Evolutionary conservation across 2,113 vertebrate genomes (phyloP).

Genomic region (Antechinus flavipes): DNA sequence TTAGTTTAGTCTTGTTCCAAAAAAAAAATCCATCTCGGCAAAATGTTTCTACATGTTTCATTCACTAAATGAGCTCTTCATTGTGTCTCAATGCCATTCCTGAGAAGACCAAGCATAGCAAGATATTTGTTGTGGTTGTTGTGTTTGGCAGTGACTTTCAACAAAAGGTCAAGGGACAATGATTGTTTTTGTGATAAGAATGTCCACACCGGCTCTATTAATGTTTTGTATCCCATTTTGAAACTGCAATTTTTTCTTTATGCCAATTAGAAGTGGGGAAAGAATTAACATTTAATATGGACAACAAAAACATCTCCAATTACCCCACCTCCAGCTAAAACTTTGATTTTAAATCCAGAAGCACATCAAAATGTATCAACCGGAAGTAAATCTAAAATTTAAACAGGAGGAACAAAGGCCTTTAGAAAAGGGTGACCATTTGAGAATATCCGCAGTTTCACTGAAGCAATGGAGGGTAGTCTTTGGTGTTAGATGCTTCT

Average conservation of each 20-base stretch:
- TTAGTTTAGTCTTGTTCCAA: neutral
- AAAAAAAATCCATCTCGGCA: neutral
- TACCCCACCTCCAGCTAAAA: neutral
- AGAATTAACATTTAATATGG: constrained; percentile 55
- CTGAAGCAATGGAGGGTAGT: constrained; percentile 52
- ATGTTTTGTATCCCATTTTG: neutral
- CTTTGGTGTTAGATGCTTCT: constrained; percentile 54
- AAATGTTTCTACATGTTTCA: neutral
- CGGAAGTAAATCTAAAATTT: constrained; percentile 39
- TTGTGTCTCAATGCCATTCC: neutral
- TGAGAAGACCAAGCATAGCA: constrained; percentile 38
- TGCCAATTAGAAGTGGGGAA: constrained; percentile 38
- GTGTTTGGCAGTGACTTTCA: constrained; percentile 33
- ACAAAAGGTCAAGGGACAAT: constrained; percentile 9
- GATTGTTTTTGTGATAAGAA: constrained; percentile 39
- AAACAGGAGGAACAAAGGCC: constrained; percentile 58
- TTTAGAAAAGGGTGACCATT: constrained; percentile 56
- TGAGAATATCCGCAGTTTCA: constrained; percentile 47
- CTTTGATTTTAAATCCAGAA: constrained; percentile 24
- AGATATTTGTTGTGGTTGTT: neutral
- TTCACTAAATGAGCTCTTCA: neutral
- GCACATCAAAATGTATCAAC: constrained; percentile 49
- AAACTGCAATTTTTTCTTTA: constrained; percentile 25
- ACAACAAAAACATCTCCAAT: constrained; percentile 57
- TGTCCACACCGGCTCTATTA: neutral